phyloP scores from a whole-genome alignment of 2,888 invertebrate species.

The Campaea margaritaria region DNA sequence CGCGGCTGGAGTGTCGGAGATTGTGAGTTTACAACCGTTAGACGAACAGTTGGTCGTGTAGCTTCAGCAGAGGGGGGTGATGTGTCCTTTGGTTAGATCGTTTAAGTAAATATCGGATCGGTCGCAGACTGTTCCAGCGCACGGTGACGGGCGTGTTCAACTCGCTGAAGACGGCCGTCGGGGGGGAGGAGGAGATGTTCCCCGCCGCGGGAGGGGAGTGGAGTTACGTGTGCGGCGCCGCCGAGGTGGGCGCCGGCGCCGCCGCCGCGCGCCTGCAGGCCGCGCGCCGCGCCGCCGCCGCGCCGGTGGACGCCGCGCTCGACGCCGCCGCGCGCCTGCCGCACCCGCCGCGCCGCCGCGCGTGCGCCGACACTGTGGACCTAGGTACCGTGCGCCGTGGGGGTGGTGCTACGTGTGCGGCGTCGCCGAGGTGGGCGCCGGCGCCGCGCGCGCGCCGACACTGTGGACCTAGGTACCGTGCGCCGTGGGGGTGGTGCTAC shows the following conservation, averaged over 20 bases:
- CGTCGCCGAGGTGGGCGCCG: no score
- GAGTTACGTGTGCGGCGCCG: constrained; percentile 62
- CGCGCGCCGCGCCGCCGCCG: constrained; percentile 24
- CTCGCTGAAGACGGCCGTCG: constrained; percentile 89
- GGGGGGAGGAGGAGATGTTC: constrained; percentile 65
- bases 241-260: constrained; percentile 60
- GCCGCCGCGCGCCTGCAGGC: constrained; percentile 81
- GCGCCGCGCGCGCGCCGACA: no score
- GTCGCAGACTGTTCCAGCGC: constrained; percentile 87
- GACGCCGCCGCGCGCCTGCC: constrained; percentile 62
- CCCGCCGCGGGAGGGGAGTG: constrained; percentile 66
- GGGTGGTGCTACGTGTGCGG: no score
- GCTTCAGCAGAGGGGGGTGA: no score
- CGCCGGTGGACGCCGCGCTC: constrained; percentile 33
- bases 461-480: no score
- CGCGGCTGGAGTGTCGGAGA: no score
- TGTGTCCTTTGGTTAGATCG: neutral
- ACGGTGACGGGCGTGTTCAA: constrained; percentile 93
- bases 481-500: no score
- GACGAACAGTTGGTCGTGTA: no score
- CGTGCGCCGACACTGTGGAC: constrained; percentile 62
- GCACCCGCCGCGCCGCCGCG: constrained; percentile 28
- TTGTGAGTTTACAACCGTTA: no score
- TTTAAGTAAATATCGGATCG: neutral
- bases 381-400: constrained; percentile 66